phyloP scores from a whole-genome alignment of 2,113 vertebrate genomes.

The Istiophorus platypterus region DNA sequence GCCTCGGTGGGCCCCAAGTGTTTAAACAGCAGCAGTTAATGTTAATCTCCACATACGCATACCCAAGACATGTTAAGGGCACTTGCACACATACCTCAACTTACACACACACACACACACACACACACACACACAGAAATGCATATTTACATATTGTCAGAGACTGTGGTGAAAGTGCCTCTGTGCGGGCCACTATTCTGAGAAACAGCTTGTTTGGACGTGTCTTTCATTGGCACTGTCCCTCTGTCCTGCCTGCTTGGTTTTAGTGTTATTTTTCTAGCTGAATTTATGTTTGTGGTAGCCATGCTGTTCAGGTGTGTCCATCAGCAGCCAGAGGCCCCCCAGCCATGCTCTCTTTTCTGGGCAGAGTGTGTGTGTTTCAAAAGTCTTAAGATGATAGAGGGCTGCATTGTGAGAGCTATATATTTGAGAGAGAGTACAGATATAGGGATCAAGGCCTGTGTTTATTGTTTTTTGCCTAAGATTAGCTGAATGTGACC shows the following conservation, averaged over 20 bases:
- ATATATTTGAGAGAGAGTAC: constrained; percentile 45
- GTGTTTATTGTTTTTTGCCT: constrained; percentile 76
- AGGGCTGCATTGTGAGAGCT: constrained; percentile 56
- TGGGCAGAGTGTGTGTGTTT: constrained; percentile 53
- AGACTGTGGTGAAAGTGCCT: constrained; percentile 45
- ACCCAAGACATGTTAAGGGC: constrained; percentile 57
- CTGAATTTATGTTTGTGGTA: constrained; percentile 67
- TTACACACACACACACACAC: constrained; percentile 34
- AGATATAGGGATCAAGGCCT: constrained; percentile 61
- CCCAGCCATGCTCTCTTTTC: constrained; percentile 33
- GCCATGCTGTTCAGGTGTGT: constrained; percentile 73
- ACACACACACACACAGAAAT: constrained; percentile 28
- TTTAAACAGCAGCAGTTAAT: constrained; percentile 77
- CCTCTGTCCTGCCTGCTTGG: constrained; percentile 41
- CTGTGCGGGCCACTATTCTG: constrained; percentile 34
- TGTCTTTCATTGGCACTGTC: constrained; percentile 72
- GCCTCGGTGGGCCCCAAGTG: constrained; percentile 66
- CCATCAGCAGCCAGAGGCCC: constrained; percentile 72
- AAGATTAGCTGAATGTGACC: constrained; percentile 66
- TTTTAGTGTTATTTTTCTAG: constrained; percentile 67
- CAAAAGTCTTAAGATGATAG: constrained; percentile 27
- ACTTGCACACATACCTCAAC: constrained; percentile 32
- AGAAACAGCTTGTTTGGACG: constrained; percentile 70
- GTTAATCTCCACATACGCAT: constrained; percentile 72
- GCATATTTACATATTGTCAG: constrained; percentile 39